Percentiles rank a stretch among this genome's conserved stretches.
Evolutionary conservation across 2,888 invertebrate species (phyloP).

Genomic region (Torymus auratus): DNA sequence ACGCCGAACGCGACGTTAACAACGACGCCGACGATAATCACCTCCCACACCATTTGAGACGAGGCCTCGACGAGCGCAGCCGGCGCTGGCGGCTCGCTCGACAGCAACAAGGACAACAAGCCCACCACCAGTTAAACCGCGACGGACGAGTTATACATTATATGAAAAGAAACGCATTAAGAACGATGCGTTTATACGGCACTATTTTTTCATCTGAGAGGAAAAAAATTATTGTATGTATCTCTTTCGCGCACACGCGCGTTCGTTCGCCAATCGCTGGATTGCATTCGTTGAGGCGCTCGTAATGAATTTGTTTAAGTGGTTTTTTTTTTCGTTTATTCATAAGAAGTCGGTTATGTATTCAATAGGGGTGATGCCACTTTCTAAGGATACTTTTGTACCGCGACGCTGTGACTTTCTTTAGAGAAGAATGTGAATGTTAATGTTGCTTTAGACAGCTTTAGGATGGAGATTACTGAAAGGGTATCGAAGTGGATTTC

Average conservation of each 20-base stretch:
- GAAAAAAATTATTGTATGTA: constrained; percentile 21
- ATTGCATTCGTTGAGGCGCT: background rate
- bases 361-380: background rate
- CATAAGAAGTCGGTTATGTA: background rate
- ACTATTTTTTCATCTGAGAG: constrained; percentile 44
- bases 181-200: constrained; percentile 26
- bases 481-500: constrained; percentile 27
- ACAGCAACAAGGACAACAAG: constrained; percentile 8
- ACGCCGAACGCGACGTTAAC: constrained; percentile 49
- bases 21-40: constrained; percentile 57
- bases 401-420: constrained; percentile 15
- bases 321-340: constrained; percentile 18
- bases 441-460: constrained; percentile 12
- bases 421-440: background rate
- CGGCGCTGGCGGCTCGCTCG: background rate
- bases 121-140: constrained; percentile 4
- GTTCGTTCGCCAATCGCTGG: too few species aligned
- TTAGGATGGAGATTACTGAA: constrained; percentile 5
- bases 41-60: constrained; percentile 58
- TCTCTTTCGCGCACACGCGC: background rate
- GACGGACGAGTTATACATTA: constrained; percentile 16
- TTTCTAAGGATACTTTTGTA: constrained; percentile 31
- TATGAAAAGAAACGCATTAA: constrained; percentile 6
- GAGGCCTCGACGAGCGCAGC: constrained; percentile 30
- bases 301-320: background rate